These are phyloP conservation scores for Hylaea fasciaria DNA, from an alignment of 2,888 invertebrate genomes.

Conservation along the genomic window DNA sequence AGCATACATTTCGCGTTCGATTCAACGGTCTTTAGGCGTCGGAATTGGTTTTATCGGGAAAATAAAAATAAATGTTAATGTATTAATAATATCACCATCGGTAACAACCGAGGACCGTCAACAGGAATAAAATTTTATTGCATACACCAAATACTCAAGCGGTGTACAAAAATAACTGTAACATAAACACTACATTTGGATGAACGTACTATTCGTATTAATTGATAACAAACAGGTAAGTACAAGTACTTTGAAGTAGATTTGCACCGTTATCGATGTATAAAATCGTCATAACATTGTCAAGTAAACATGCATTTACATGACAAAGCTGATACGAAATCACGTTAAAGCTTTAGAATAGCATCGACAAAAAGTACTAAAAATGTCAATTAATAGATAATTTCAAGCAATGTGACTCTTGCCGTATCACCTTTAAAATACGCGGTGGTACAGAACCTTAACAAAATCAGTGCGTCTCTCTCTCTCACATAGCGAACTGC, in stretches of 20 bases:
- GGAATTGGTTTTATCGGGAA: conserved; percentile 71
- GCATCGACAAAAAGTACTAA: conserved; percentile 69
- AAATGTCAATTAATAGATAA: conserved; percentile 76
- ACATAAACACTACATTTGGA: conserved; percentile 36
- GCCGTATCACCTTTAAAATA: conserved; percentile 70
- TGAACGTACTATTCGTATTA: conserved; percentile 38
- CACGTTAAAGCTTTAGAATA: conserved; percentile 60
- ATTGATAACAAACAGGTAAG: conserved; percentile 49
- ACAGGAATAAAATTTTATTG: conserved; percentile 47
- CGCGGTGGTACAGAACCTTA: conserved; percentile 53
- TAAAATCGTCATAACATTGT: conserved; percentile 57
- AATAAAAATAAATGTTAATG: conserved; percentile 76
- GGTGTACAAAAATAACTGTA: conserved; percentile 2
- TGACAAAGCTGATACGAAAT: conserved; percentile 63
- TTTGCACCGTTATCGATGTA: conserved; percentile 47
- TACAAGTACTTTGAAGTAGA: conserved; percentile 46
- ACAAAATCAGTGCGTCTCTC: conserved; percentile 57
- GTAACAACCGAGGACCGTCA: conserved; percentile 39
- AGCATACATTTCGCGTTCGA: conserved; percentile 77
- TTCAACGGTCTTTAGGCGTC: conserved; percentile 68
- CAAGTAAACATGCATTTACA: conserved; percentile 55
- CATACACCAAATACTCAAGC: conserved; percentile 12
- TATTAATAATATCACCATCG: conserved; percentile 57
- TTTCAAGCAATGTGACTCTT: conserved; percentile 70
- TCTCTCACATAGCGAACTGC: conserved; percentile 48